Base-by-base conservation (phyloP, 1,140 invertebrate species). In the Caenorhabditis latens region DNA sequence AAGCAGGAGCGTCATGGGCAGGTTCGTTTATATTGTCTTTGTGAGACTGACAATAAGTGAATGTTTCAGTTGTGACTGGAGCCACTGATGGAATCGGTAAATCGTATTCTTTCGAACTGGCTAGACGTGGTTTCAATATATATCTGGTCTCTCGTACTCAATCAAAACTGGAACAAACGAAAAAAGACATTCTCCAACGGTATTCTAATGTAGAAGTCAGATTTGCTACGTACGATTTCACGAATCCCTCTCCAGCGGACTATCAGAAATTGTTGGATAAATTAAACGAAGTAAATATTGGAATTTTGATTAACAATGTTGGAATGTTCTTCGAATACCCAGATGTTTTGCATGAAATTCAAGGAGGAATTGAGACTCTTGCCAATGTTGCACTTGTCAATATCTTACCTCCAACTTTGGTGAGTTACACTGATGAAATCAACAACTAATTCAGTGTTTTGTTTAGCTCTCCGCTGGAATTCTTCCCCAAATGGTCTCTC, bases 61-160 rank as follows among this genome's bases (percentile, higher is more conserved):
- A 55, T 48, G 43, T 88, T 91, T 89, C 61, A 91, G 90, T 92
- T 19, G 88, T 92, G 2, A 92, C 91, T 5, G 91, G 91, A 19
- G 83, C 87, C 14, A 92, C 91, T 24, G 91, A 92, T 84, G 91
- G 91, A 21, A 93, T 93, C 85, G 91, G 91, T 24, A 90, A 90
- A 79, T 91, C 91, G 5, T 92, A 93, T 71, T 91, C 89, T 6
- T 83, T 83, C 5, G 91, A 92, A 48, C 87, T 92, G 21, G 92
- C 91, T 32, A 58, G 63, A 46, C 84, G 84, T 61, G 87, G 89
- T 4, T 92, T 92, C 86, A 91, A 92, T 79, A 57, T 92, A 19
- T 53, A 91, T 61, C 79, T 92, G 9, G 86, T 92, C 48, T 89
- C 91, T 13, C 88, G 91, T 14, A 90, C 89, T 14, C 85, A 89